Conservation (phyloP, 2,797 vertebrate genomes). For the Mareca strepera region DNA sequence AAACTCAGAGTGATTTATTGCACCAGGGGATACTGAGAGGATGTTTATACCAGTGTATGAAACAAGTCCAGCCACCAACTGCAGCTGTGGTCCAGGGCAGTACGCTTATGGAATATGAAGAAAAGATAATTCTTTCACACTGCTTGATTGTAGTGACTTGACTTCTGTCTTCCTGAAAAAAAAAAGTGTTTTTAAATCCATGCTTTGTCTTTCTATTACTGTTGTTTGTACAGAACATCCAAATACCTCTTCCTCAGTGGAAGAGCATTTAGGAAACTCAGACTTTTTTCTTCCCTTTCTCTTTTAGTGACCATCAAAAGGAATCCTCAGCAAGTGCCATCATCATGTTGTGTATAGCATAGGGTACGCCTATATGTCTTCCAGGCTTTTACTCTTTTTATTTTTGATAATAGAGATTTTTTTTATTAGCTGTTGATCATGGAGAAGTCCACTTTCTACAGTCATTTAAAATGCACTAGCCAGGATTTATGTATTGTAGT, state of each 20-base stretch:
- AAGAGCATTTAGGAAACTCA: background rate
- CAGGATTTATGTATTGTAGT: background rate
- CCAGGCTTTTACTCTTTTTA: background rate
- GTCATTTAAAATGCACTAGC: background rate
- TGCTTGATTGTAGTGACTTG: background rate
- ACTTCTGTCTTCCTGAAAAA: background rate
- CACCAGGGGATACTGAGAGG: background rate
- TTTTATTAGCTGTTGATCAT: background rate
- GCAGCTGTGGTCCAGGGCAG: background rate
- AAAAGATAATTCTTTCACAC: background rate
- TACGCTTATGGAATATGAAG: background rate
- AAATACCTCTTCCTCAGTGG: background rate
- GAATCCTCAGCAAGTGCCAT: background rate
- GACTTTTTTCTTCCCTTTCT: background rate
- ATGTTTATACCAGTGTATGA: conserved; percentile 5
- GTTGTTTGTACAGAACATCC: background rate
- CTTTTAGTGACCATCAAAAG: background rate
- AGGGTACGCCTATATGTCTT: background rate
- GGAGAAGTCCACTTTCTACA: background rate
- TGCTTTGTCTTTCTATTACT: background rate
- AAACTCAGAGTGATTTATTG: conserved; percentile 21
- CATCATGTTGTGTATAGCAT: background rate
- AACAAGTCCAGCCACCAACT: background rate
- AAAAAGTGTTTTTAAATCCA: background rate
- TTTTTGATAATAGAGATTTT: background rate